Base-by-base conservation (phyloP, 2,113 vertebrate genomes). In the Hippocampus barbouri region DNA sequence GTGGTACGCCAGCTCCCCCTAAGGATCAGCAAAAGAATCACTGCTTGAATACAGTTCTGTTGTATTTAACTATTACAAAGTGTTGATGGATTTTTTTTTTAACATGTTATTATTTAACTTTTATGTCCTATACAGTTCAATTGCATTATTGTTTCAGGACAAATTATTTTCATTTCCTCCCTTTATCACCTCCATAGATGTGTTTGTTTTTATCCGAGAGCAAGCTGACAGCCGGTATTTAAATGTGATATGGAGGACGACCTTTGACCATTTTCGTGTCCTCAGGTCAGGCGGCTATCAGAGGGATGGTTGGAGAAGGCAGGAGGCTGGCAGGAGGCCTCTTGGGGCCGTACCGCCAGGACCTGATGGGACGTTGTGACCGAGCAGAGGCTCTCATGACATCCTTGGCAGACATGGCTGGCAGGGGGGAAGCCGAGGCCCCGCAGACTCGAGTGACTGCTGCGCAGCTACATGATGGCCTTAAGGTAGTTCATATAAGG, bases 261-360 rank as follows among this genome's bases (percentile, higher is more conserved):
- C 59, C 18, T 67, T 20, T 70, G 62, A 56, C 59, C 68, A 10
- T 11, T 80, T 11, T 64, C 30, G 2, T 53, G 10, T 66, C 72
- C 69, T 25, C 75, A 99, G 97, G 97, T 83, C 97, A 98, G 90
- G 97, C 97, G 61, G 97, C 97, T 27, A 96, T 99, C 83, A 94
- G 97, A 34, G 96, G 95, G 2, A 93, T 99, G 89, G 95, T 98
- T 18, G 97, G 96, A 1, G 97, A 99, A 84, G 97, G 97, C 6
- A 94, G 93, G 69, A 92, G 97, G 25, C 84, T 98, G 72, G 97
- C 95, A 56, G 96, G 94, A 27, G 94, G 96, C 82, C 93, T 98
- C 90, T 90, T 95, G 86, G 96, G 95, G 2, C 96, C 96, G 0
- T 97, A 97, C 73, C 94, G 96, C 34, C 97, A 98, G 83, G 97